Percentiles rank a stretch among this genome's conserved stretches.
Evolutionary conservation across 2,113 vertebrate species (phyloP).

Genomic region (Odobenus rosmarus): DNA sequence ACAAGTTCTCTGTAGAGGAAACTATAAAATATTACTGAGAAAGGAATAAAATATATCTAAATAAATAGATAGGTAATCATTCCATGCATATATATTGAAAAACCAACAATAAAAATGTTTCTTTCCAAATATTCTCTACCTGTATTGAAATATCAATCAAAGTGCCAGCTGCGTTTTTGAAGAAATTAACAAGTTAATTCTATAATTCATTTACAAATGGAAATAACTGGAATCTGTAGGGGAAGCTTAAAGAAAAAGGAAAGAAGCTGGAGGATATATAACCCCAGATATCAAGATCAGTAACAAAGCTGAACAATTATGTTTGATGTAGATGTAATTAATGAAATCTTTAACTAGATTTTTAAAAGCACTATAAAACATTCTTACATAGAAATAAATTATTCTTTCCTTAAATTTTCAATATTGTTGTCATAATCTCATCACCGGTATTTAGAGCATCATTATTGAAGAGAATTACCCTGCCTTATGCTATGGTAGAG

Average conservation of each 20-base stretch:
- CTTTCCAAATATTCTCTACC: background rate
- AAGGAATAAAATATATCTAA: background rate
- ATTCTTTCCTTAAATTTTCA: background rate
- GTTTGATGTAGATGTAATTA: background rate
- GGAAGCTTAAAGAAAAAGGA: background rate
- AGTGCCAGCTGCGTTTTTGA: background rate
- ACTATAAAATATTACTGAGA: background rate
- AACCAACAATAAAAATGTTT: background rate
- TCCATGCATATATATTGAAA: background rate
- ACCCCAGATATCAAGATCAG: background rate
- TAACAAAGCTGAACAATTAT: background rate
- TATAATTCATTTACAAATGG: background rate
- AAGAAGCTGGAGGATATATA: background rate
- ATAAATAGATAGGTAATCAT: background rate
- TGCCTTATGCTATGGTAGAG: background rate
- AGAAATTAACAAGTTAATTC: background rate
- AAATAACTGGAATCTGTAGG: background rate
- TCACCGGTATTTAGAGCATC: background rate
- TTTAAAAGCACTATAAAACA: background rate
- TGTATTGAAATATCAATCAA: background rate
- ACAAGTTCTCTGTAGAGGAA: background rate
- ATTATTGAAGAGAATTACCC: background rate
- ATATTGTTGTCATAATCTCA: background rate
- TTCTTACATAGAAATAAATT: background rate
- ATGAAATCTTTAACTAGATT: background rate